Percentiles rank a stretch among this genome's conserved stretches.
These are phyloP conservation scores for Cassiopea xamachana DNA, from an alignment of 30 jellyfish, hydroid and myxozoan species.

Conservation along the genomic window DNA sequence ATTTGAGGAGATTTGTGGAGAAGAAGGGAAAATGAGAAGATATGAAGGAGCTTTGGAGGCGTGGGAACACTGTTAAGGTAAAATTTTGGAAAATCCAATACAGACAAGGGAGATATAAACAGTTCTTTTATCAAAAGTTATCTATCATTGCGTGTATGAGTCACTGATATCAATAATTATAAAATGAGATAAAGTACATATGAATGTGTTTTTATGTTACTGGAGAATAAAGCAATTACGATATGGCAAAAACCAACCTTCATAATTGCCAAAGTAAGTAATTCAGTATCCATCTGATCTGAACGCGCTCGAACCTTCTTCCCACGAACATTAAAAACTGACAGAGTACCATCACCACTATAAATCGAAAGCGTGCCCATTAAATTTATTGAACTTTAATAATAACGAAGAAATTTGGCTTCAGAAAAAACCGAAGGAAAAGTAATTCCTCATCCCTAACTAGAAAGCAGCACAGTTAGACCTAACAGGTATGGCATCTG, in stretches of 20 bases:
- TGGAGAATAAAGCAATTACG: background rate
- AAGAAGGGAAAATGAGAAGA: too few relatives aligned
- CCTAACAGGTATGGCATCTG: too few relatives aligned
- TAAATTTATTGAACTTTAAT: too few relatives aligned
- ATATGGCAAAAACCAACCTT: conserved; percentile 40
- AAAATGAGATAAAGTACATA: background rate
- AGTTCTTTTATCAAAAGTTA: too few relatives aligned
- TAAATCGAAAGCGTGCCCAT: background rate
- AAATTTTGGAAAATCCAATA: too few relatives aligned
- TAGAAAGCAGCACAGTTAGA: background rate
- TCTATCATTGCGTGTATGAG: too few relatives aligned
- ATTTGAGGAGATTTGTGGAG: too few relatives aligned
- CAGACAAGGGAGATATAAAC: too few relatives aligned
- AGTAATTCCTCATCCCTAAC: background rate
- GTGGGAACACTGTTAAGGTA: too few relatives aligned
- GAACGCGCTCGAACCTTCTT: conserved; percentile 71
- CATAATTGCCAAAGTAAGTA: conserved; percentile 72
- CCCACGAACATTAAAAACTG: conserved; percentile 74
- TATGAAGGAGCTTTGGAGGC: too few relatives aligned
- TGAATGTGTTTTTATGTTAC: background rate
- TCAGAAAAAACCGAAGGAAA: background rate
- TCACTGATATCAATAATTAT: background rate
- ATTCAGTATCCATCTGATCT: conserved; percentile 84
- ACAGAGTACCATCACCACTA: conserved; percentile 94
- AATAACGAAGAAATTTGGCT: background rate